Percentiles rank a stretch among this genome's conserved stretches.
Conservation (phyloP, 2,113 vertebrate genomes). For the Madoqua kirkii region DNA sequence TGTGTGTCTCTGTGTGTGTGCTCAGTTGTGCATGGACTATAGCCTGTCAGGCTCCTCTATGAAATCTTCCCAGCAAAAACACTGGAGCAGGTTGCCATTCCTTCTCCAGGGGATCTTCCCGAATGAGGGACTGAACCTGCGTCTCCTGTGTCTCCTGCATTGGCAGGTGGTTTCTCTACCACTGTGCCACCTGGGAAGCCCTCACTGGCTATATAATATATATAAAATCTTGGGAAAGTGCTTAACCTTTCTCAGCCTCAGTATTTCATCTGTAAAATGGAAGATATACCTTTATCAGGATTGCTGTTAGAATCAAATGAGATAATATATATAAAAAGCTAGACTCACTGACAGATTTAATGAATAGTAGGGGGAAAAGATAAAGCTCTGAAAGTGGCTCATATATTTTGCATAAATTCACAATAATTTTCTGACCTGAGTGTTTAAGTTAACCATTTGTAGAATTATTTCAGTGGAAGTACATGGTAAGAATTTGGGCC, state of each 20-base stretch:
- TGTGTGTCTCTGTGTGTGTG: background rate
- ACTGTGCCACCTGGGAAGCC: background rate
- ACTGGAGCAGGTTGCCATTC: background rate
- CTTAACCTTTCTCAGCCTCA: background rate
- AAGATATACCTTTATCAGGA: background rate
- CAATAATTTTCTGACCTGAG: background rate
- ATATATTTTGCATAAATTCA: background rate
- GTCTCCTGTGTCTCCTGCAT: background rate
- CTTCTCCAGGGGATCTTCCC: background rate
- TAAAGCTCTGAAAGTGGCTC: background rate
- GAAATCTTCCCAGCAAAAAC: background rate
- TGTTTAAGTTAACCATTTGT: background rate
- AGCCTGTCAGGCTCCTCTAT: background rate
- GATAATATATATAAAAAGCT: background rate
- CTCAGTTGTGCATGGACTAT: background rate
- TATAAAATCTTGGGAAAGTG: background rate
- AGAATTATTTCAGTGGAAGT: background rate
- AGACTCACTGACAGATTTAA: background rate
- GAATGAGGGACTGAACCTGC: background rate
- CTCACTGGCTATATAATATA: background rate
- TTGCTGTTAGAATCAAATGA: conserved; percentile 29
- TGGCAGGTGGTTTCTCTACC: background rate
- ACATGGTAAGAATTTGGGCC: background rate
- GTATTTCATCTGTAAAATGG: background rate
- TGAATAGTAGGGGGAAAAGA: background rate